A percentile compares a stretch with the other conserved stretches of the same genome.
Evolutionary conservation across 2,113 vertebrate genomes (phyloP).

Genomic region (Nycticorax nycticorax): DNA sequence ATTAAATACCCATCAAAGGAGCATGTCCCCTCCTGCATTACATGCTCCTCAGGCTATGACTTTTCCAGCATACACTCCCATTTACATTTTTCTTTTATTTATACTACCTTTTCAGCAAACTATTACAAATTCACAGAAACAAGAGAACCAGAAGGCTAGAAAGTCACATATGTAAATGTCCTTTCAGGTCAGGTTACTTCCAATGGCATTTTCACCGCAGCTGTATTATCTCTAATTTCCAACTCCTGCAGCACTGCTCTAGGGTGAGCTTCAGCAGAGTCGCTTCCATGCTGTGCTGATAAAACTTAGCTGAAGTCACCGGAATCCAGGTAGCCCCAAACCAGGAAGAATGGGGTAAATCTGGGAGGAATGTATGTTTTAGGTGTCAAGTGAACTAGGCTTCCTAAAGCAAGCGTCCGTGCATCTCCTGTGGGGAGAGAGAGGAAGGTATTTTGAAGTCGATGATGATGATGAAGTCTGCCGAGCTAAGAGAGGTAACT

Average conservation of each 20-base stretch:
- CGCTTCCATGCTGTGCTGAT: background rate
- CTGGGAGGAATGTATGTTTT: background rate
- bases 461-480: fast-evolving
- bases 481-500: background rate
- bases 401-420: background rate
- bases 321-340: background rate
- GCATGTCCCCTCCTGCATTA: background rate
- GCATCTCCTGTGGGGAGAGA: background rate
- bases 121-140: background rate
- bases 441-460: background rate
- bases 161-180: background rate
- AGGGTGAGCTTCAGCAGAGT: background rate
- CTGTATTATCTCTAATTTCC: background rate
- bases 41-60: background rate
- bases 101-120: background rate
- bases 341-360: background rate
- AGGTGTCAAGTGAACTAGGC: background rate
- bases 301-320: background rate
- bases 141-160: background rate
- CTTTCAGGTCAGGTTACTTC: background rate
- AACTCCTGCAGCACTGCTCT: background rate
- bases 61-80: background rate
- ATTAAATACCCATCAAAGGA: background rate
- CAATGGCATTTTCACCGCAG: background rate
- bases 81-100: background rate